Evolutionary conservation across 2,888 invertebrate species (phyloP).

Genomic region (Scrobipalpa atriplicella): DNA sequence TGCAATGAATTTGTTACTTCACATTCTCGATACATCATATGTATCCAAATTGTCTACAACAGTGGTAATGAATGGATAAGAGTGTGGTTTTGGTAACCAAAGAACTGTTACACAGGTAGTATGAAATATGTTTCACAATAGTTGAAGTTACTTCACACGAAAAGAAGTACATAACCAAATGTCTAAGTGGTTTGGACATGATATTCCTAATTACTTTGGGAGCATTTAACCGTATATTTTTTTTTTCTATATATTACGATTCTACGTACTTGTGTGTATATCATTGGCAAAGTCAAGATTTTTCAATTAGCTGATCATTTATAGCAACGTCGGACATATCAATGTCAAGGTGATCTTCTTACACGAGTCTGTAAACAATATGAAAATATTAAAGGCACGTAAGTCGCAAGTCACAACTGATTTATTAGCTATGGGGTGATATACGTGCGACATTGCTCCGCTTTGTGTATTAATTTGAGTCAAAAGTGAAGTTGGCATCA

Average conservation of each 20-base stretch:
- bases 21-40: too few species aligned
- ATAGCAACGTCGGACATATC: slow-evolving; percentile 4
- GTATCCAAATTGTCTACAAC: too few species aligned
- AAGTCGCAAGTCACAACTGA: background rate
- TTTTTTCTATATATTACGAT: background rate
- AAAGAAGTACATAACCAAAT: too few species aligned
- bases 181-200: too few species aligned
- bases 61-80: too few species aligned
- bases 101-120: too few species aligned
- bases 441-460: background rate
- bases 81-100: too few species aligned
- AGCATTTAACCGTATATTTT: background rate
- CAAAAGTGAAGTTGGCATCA: too few species aligned
- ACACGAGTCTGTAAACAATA: slow-evolving; percentile 5
- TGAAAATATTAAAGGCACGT: slow-evolving; percentile 5
- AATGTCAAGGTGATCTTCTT: slow-evolving; percentile 12
- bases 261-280: background rate
- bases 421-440: background rate
- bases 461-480: too few species aligned
- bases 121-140: too few species aligned
- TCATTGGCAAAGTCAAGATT: slow-evolving; percentile 18
- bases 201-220: background rate
- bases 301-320: slow-evolving; percentile 19
- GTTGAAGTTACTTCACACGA: too few species aligned
- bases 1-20: too few species aligned